phyloP scores from a whole-genome alignment of 2,113 vertebrate genomes.

The Eptesicus fuscus region DNA sequence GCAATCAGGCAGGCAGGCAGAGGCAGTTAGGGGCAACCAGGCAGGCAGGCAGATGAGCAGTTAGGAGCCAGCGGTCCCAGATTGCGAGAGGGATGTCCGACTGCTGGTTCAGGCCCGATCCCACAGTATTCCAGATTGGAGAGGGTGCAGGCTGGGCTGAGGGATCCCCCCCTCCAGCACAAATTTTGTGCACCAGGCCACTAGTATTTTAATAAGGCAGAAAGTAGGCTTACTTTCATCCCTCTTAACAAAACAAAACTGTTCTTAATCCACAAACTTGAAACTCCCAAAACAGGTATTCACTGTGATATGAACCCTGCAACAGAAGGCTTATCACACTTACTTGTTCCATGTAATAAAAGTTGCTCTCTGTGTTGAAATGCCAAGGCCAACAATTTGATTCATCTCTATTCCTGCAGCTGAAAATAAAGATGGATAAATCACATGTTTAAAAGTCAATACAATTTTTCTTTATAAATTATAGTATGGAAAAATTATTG shows the following conservation, averaged over 20 bases:
- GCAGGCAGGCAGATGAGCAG: no score
- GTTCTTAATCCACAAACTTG: not conserved
- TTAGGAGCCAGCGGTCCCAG: no score
- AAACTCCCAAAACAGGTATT: not conserved
- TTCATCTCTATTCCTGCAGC: slow-evolving; percentile 90
- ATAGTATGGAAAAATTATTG: not conserved
- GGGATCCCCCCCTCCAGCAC: no score
- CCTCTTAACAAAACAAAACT: not conserved
- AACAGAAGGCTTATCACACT: not conserved
- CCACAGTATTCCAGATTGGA: no score
- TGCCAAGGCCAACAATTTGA: slow-evolving; percentile 92
- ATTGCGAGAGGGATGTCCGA: no score
- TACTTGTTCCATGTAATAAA: slow-evolving; percentile 97
- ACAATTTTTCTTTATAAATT: not conserved
- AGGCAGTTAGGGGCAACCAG: no score
- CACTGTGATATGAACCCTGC: not conserved
- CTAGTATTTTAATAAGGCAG: not conserved
- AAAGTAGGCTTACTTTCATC: not conserved
- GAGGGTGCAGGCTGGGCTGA: no score
- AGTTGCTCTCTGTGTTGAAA: slow-evolving; percentile 93
- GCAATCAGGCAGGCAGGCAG: no score
- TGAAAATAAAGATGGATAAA: slow-evolving; percentile 69
- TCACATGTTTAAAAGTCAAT: slow-evolving; percentile 30
- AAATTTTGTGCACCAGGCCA: no score
- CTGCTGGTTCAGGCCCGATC: no score